These are phyloP conservation scores for Alviniconcha strummeri DNA, from an alignment of 2,888 invertebrate species.

Conservation along the genomic window DNA sequence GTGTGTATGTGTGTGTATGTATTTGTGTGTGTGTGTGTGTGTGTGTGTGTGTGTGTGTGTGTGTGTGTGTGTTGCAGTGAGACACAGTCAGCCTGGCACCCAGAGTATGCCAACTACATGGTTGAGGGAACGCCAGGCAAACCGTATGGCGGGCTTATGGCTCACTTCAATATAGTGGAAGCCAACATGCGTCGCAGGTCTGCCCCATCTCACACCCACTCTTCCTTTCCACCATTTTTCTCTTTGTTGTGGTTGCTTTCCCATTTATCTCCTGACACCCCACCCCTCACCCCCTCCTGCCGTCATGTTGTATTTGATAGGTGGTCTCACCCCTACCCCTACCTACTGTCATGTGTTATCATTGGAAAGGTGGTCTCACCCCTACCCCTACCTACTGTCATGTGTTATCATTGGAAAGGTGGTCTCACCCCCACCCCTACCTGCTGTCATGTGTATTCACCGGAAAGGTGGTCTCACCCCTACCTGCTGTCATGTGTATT, in stretches of 20 bases:
- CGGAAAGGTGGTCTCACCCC: too few relatives aligned
- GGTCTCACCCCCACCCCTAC: too few relatives aligned
- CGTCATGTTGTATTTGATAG: neutral
- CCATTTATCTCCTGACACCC: neutral
- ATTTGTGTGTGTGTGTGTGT: conserved; percentile 3
- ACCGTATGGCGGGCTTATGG: conserved; percentile 91
- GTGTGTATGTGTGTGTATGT: conserved; percentile 23
- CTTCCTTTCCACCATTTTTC: neutral
- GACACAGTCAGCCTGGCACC: conserved; percentile 83
- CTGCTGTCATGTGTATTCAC: too few relatives aligned
- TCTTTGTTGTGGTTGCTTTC: too few relatives aligned
- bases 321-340: too few relatives aligned
- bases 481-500: too few relatives aligned
- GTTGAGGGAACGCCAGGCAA: conserved; percentile 97
- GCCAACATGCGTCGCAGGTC: conserved; percentile 91
- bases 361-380: too few relatives aligned
- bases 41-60: conserved; percentile 10
- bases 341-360: too few relatives aligned
- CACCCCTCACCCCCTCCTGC: conserved; percentile 4
- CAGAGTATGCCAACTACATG: conserved; percentile 99
- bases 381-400: too few relatives aligned
- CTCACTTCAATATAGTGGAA: conserved; percentile 98
- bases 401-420: too few relatives aligned
- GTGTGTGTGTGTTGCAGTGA: conserved; percentile 66
- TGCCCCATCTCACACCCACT: neutral